Evolutionary conservation across 2,888 invertebrate species (phyloP), one percentile per base, ranked within the genome.

Genomic region (Sarcophaga rosellei): DNA sequence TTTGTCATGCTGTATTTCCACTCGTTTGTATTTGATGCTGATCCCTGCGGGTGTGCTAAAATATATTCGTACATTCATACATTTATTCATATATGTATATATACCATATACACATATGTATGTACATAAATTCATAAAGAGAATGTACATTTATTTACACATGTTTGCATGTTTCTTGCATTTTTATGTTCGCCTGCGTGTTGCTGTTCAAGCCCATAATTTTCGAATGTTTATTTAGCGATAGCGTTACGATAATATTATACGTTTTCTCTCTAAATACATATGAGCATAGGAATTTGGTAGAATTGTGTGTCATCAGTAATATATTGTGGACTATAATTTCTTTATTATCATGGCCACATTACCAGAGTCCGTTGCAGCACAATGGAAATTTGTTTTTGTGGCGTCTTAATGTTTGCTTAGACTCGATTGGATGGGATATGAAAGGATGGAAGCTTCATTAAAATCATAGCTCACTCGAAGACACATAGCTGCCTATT

Each of bases 1-100:
- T 66, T 66, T 66, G 66, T 66, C 66, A 45, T 35, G 35, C 66
- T 44, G 20, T 68, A 47, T 47, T 15, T 20, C 12, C 44, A 20
- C 45, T 66, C 66, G 44, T 66, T 45, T 65, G 65, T n/a, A 35
- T 65, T 66, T 66, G 66, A 45, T 47, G 68, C 11, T 68, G 47
- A 68, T 68, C 47, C 68, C 68, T 68, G 21, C 68, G 68, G 68
- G 53, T 53, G 5, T 53, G 53, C 17, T 35, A 53, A 53, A 53
- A 15, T 53, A 12, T 53, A 53, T 53, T 53, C 15, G 53, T 17
- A 53, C 17, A 53, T 2, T 53, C 15, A 17, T 53, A 17, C 15
- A 53, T 53, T 53, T 17, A 53, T 53, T 53, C 12, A 53, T 53
- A 53, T 53, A 17, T 53, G 0, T 21, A 45, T 1, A 44, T 10